Evolutionary conservation across 37 sponge, comb jelly and placozoan genomes (phyloP), one percentile per base, ranked within the genome.

Genomic region (Amphimedon queenslandica): DNA sequence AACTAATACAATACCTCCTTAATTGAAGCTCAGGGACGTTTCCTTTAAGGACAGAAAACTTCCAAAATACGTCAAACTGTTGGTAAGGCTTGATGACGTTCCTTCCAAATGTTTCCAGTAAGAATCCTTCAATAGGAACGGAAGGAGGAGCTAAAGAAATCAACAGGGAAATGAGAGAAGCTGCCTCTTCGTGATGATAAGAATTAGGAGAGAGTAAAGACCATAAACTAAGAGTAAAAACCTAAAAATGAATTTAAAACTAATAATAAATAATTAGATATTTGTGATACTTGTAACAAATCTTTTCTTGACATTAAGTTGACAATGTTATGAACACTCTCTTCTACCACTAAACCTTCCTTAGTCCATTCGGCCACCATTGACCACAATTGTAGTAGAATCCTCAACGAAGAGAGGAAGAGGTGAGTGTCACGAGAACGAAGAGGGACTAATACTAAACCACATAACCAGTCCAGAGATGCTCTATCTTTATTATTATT

Each of bases 31-130:
- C n/a, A n/a, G n/a, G n/a, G 53, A 47, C 13, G 53, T 47, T 63
- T 18, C n/a, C 64, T 30, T 29, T 30, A 47, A 13, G 16, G 4
- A 79, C 79, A 1, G 58, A 25, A 75, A 70, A 68, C 66, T 86
- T 58, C 80, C 80, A 86, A 23, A 79, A 51, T 25, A 75, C 57
- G 27, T 70, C 23, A 57, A 86, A 86, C 16, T n/a, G 16, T 5
- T 86, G 80, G 57, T 63, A 67, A 33, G 68, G 39, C 6, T 11
- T 21, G 23, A 42, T 70, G 10, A 63, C 84, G 65, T 84, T 35
- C 13, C 40, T 39, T 21, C 72, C 64, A 53, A 84, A 78, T 31
- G 67, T 37, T 37, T 71, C 68, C 47, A 84, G 69, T 28, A 84
- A 23, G 55, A 64, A 57, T 11, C 2, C 65, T 40, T 84, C 85